A percentile compares a stretch with the other conserved stretches of the same genome.
These are phyloP conservation scores for Poicephalus gulielmi DNA, from an alignment of 2,113 vertebrate genomes.

Conservation along the genomic window DNA sequence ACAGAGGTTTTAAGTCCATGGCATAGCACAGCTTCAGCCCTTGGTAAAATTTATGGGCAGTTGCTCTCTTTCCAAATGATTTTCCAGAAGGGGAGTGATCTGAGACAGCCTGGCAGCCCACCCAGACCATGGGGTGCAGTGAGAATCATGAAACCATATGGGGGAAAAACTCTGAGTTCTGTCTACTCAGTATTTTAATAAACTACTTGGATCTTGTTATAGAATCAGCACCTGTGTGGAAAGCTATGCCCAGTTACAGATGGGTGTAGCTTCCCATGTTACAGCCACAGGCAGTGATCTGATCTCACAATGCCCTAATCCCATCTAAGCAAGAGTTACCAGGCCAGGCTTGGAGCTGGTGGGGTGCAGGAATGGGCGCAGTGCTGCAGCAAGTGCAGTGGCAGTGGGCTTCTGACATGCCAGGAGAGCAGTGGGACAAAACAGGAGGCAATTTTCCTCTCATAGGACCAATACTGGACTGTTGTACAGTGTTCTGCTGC, in stretches of 20 bases:
- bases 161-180: too few relatives aligned
- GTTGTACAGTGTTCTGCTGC: neutral
- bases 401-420: fast-evolving
- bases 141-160: neutral
- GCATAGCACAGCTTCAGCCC: neutral
- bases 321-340: neutral
- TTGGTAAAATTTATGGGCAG: neutral
- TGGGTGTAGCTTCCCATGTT: neutral
- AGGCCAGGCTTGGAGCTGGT: neutral
- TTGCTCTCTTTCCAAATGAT: neutral
- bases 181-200: too few relatives aligned
- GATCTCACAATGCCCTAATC: neutral
- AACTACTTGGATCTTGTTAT: neutral
- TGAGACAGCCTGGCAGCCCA: neutral
- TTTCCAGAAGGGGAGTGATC: neutral
- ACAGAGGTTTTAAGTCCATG: neutral
- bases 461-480: too few relatives aligned
- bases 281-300: neutral
- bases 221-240: neutral
- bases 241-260: neutral
- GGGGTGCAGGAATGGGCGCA: neutral
- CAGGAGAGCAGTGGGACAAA: neutral
- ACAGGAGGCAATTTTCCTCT: neutral
- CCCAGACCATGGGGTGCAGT: neutral
- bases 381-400: fast-evolving